Evolutionary conservation across 2,797 vertebrate species (phyloP).

Genomic region (Poecilia picta): DNA sequence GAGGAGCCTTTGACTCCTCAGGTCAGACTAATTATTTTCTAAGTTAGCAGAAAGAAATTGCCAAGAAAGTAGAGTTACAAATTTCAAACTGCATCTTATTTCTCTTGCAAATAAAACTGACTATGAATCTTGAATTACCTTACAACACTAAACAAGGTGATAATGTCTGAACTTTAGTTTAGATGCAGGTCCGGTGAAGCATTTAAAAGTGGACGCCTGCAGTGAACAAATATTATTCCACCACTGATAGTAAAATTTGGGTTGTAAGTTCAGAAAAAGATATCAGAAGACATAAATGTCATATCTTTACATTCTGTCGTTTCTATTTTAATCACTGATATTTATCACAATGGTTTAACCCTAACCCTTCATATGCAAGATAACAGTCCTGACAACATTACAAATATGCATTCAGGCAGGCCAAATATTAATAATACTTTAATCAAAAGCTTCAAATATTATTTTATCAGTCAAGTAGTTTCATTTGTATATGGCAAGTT

Average conservation of each 20-base stretch:
- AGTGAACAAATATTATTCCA: background rate
- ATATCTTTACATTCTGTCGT: background rate
- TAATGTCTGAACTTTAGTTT: background rate
- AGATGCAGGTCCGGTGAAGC: background rate
- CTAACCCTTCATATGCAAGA: no score
- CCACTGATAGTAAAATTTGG: background rate
- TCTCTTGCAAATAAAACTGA: background rate
- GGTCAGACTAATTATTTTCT: no score
- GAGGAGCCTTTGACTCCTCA: background rate
- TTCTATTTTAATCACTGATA: background rate
- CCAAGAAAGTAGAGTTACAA: background rate
- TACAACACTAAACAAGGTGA: background rate
- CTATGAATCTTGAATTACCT: background rate
- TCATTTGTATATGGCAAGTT: no score
- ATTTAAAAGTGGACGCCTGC: background rate
- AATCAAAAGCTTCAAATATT: no score
- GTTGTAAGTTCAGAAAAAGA: background rate
- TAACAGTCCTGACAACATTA: no score
- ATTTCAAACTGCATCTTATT: background rate
- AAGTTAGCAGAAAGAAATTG: background rate
- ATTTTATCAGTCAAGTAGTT: no score
- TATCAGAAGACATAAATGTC: background rate
- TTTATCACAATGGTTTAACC: background rate
- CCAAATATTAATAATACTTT: no score
- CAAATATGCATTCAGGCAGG: no score